Conservation (phyloP, 2,888 invertebrate species). For the Pseudococcus viburni region DNA sequence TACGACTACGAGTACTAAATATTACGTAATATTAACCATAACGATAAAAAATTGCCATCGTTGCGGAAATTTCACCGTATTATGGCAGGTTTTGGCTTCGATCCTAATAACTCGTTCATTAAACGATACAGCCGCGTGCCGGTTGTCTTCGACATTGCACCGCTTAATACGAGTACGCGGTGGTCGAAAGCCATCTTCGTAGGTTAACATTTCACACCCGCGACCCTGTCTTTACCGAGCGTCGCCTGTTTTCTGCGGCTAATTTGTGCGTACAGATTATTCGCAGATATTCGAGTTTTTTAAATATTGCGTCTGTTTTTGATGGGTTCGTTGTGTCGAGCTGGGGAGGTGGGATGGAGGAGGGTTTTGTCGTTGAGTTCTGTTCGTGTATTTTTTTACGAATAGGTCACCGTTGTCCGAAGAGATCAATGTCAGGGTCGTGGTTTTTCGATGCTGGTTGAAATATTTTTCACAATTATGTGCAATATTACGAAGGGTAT, state of each 20-base stretch:
- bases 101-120: not conserved
- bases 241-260: not conserved
- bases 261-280: not conserved
- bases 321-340: not conserved
- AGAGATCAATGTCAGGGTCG: no score
- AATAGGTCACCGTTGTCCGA: no score
- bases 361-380: no score
- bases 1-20: not conserved
- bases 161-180: no score
- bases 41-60: not conserved
- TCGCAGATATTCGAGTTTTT: not conserved
- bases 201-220: not conserved
- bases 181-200: not conserved
- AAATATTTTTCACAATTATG: no score
- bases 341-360: not conserved
- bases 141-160: not conserved
- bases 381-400: no score
- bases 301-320: not conserved
- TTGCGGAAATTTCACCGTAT: not conserved
- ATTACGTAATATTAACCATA: not conserved
- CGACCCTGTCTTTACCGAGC: not conserved
- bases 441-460: no score
- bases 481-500: no score
- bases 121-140: not conserved
- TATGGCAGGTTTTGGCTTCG: not conserved